A percentile compares a stretch with the other conserved stretches of the same genome.
Evolutionary conservation across 2,797 vertebrate genomes (phyloP).

Genomic region (Coilia nasus): DNA sequence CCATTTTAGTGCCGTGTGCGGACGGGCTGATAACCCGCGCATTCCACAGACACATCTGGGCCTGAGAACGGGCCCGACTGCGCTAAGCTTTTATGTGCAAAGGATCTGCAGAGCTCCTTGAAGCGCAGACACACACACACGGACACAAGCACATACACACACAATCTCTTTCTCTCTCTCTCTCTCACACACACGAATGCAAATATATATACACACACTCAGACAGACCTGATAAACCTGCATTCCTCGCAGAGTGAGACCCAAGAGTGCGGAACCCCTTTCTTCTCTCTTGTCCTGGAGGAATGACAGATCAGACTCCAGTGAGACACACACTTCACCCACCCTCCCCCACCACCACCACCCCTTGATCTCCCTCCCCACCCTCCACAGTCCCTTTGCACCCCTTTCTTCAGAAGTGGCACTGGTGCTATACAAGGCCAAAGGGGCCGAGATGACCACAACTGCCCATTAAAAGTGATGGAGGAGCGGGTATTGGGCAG

Average conservation of each 20-base stretch:
- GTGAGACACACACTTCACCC: not conserved
- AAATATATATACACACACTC: constrained; percentile 45
- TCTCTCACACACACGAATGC: constrained; percentile 63
- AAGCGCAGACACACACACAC: constrained; percentile 19
- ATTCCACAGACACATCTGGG: constrained; percentile 63
- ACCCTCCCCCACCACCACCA: not conserved
- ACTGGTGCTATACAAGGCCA: not conserved
- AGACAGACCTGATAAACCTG: constrained; percentile 87
- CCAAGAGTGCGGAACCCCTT: constrained; percentile 82
- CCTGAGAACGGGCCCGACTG: not conserved
- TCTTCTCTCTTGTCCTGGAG: constrained; percentile 89
- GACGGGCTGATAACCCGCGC: constrained; percentile 60
- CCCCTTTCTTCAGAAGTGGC: not conserved
- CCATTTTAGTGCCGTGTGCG: constrained; percentile 58
- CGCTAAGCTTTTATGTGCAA: constrained; percentile 8
- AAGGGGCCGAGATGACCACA: not conserved
- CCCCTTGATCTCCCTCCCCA: not conserved
- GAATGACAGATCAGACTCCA: constrained; percentile 52
- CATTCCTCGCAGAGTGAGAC: constrained; percentile 89
- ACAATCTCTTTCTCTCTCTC: constrained; percentile 65
- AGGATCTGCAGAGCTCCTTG: constrained; percentile 34
- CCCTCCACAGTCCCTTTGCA: too few relatives aligned
- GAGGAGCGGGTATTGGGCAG: not conserved
- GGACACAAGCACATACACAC: constrained; percentile 43
- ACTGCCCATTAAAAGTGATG: not conserved